Evolutionary conservation across 2,888 invertebrate species (phyloP), one percentile per base, ranked within the genome.

Genomic region (Drosophila imparisetae): DNA sequence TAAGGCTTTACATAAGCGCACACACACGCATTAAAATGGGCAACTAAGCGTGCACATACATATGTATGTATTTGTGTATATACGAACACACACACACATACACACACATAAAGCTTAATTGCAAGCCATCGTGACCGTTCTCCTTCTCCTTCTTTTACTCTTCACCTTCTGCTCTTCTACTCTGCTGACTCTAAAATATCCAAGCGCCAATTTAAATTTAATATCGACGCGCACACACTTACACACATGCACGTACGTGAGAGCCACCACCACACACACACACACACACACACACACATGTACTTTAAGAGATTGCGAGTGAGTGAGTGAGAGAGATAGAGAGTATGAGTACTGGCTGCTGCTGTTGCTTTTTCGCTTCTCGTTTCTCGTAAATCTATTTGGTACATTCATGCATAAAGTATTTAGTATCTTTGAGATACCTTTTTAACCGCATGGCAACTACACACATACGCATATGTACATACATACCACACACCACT

Each of bases 331-430:
- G 42, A 5, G n/a, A 30, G 65, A 53, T 36, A 8, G 36, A 24
- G 36, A 18, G 38, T 8, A 7, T 32, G 53, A 42, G 58, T 34
- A 30, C 45, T 32, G 53, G 40, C 65, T 65, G 52, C 53, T 65
- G 61, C 45, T 66, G 62, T 65, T 68, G 40, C 64, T 36, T 78
- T 65, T 64, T 68, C 63, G 81, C 71, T 78, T 80, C 75, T 68
- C 60, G 78, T 70, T 78, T 80, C 75, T 85, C 89, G 89, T 91
- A 88, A 91, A 91, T 90, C 90, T 88, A 91, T 88, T 91, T 90
- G 91, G 90, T 90, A 88, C 91, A 88, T 88, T 88, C 87, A 86
- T 91, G 87, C 87, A 88, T 88, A 88, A 90, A 90, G 91, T 89
- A 90, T 87, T 87, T 87, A 87, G 86, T 90, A 90, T 90, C 86